Evolutionary conservation across 2,113 vertebrate genomes (phyloP).

Genomic region (Greenwoodochromis staneri): DNA sequence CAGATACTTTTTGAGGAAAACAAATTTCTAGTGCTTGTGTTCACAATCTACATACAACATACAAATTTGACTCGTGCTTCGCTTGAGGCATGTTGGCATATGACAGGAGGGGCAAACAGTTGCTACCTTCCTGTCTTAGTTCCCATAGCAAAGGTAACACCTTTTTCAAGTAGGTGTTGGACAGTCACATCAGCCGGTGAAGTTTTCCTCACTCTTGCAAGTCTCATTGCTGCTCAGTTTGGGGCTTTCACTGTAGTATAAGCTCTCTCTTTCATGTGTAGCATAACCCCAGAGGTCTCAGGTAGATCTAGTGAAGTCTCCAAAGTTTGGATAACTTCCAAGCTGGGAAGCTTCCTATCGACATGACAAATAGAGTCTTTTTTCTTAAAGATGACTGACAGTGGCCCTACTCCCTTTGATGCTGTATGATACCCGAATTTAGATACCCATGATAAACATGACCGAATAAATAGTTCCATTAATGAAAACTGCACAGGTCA

Average conservation of each 20-base stretch:
- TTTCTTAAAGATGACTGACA: background rate
- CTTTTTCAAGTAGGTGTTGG: background rate
- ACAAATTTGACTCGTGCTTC: background rate
- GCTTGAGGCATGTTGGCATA: background rate
- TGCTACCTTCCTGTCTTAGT: background rate
- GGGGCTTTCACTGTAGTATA: background rate
- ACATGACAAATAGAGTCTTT: background rate
- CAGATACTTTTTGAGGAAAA: too few species aligned
- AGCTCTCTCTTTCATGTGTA: background rate
- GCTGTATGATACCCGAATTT: background rate
- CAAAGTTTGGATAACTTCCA: background rate
- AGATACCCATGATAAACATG: background rate
- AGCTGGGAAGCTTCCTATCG: fast-evolving
- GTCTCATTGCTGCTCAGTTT: background rate
- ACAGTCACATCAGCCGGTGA: background rate
- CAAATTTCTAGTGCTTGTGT: too few species aligned
- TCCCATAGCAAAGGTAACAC: background rate
- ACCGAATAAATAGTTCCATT: background rate
- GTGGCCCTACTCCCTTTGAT: background rate
- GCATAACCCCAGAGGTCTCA: background rate
- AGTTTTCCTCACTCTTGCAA: background rate
- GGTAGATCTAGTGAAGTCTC: background rate
- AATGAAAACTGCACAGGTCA: background rate
- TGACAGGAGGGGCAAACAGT: background rate
- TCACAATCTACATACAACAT: background rate